Conservation (phyloP, 2,797 vertebrate species). For the Cichlasoma orientale region DNA sequence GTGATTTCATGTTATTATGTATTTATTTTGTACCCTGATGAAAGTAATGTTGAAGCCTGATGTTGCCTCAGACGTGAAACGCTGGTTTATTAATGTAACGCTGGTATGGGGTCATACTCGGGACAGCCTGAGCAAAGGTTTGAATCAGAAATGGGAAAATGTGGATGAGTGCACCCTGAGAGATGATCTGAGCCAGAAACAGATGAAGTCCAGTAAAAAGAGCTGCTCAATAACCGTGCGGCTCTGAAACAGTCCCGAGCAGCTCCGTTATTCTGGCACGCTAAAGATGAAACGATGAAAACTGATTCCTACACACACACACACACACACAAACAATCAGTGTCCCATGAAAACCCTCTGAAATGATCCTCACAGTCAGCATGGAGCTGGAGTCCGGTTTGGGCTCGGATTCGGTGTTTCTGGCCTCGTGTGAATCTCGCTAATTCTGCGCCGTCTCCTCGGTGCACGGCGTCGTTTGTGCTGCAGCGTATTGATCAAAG, state of each 20-base stretch:
- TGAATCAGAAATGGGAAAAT: background rate
- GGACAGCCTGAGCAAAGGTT: too few species aligned
- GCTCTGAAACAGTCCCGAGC: background rate
- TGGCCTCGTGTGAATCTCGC: fast-evolving
- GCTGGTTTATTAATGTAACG: too few species aligned
- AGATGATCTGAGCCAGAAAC: background rate
- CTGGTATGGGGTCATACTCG: too few species aligned
- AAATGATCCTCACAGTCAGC: background rate
- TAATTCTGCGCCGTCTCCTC: background rate
- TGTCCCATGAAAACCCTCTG: background rate
- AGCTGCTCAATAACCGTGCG: background rate
- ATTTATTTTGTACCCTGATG: too few species aligned
- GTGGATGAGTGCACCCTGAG: background rate
- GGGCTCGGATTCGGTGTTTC: background rate
- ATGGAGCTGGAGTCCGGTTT: background rate
- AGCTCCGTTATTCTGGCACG: background rate
- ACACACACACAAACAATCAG: background rate
- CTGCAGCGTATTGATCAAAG: background rate
- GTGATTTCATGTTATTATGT: too few species aligned
- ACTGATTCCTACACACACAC: background rate
- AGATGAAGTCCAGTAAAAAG: background rate
- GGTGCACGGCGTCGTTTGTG: too few species aligned
- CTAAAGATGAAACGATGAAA: background rate
- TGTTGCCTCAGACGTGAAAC: too few species aligned
- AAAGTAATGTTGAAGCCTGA: too few species aligned